Evolutionary conservation across 1,140 invertebrate genomes (phyloP).

Genomic region (Pygmarrhopalites habei): DNA sequence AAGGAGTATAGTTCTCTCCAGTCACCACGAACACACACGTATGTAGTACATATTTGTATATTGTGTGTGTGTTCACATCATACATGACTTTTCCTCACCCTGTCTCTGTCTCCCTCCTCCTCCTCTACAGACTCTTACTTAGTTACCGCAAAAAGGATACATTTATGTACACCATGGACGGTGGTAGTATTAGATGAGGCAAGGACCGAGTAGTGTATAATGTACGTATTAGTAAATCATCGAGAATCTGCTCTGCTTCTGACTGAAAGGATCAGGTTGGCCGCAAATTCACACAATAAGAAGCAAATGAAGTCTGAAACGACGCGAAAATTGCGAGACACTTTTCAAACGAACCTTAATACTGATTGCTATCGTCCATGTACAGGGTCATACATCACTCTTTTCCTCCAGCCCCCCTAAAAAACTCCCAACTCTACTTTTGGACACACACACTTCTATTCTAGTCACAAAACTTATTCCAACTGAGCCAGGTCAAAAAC

Average conservation of each 20-base stretch:
- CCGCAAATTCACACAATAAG: constrained; percentile 38
- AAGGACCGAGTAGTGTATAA: neutral
- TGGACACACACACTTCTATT: no score
- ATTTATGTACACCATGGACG: no score
- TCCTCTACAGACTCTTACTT: neutral
- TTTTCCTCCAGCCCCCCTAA: constrained; percentile 3
- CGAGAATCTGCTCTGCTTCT: neutral
- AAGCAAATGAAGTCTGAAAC: constrained; percentile 40
- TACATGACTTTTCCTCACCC: neutral
- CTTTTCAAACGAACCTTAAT: constrained; percentile 33
- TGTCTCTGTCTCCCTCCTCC: neutral
- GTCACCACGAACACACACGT: neutral
- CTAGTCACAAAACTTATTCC: no score
- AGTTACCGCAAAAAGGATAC: no score
- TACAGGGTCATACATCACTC: neutral
- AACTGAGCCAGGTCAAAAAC: no score
- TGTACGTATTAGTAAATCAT: neutral
- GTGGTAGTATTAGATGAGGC: no score
- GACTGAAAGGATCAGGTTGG: constrained; percentile 11
- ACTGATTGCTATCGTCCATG: constrained; percentile 34
- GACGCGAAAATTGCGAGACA: constrained; percentile 37
- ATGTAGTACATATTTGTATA: no score
- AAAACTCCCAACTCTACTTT: neutral
- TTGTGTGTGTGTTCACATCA: no score
- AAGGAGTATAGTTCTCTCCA: neutral